Percentiles rank a stretch among this genome's conserved stretches.
Evolutionary conservation across 2,113 vertebrate species (phyloP).

Genomic region (Cyphomyrus discorhynchus): DNA sequence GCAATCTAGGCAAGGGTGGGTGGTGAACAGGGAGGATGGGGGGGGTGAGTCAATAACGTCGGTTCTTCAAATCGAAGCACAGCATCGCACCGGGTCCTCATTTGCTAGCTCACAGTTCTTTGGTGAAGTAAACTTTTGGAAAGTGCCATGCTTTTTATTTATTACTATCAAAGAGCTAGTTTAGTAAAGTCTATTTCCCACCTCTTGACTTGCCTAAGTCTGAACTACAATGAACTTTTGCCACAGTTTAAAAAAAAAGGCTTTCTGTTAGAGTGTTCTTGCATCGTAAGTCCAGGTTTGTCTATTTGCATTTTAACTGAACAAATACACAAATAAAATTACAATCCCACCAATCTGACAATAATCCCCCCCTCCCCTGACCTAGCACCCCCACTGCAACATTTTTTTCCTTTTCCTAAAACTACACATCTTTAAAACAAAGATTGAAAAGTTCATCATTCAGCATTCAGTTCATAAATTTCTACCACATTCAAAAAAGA

Average conservation of each 20-base stretch:
- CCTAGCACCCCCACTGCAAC: constrained; percentile 43
- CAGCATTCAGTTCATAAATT: constrained; percentile 61
- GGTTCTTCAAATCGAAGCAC: constrained; percentile 69
- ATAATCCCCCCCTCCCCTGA: constrained; percentile 46
- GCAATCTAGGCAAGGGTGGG: constrained; percentile 57
- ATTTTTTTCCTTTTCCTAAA: constrained; percentile 56
- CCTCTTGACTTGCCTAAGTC: constrained; percentile 63
- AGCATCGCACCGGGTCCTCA: constrained; percentile 43
- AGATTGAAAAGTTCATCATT: constrained; percentile 77
- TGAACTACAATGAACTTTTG: constrained; percentile 55
- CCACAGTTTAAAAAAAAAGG: constrained; percentile 37
- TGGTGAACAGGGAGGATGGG: background rate
- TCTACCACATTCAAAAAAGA: constrained; percentile 73
- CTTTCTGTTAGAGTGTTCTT: background rate
- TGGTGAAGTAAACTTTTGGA: constrained; percentile 79
- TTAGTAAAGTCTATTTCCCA: constrained; percentile 54
- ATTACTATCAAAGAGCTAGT: constrained; percentile 72
- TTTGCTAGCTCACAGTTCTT: constrained; percentile 83
- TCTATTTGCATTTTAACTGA: constrained; percentile 50
- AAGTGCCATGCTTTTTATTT: constrained; percentile 76
- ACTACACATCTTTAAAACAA: constrained; percentile 67
- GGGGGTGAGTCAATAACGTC: constrained; percentile 73
- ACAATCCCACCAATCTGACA: constrained; percentile 62
- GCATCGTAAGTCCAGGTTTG: constrained; percentile 68
- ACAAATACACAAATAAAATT: constrained; percentile 44